phyloP scores from a whole-genome alignment of 2,888 invertebrate genomes.

The Platypus cylindrus region DNA sequence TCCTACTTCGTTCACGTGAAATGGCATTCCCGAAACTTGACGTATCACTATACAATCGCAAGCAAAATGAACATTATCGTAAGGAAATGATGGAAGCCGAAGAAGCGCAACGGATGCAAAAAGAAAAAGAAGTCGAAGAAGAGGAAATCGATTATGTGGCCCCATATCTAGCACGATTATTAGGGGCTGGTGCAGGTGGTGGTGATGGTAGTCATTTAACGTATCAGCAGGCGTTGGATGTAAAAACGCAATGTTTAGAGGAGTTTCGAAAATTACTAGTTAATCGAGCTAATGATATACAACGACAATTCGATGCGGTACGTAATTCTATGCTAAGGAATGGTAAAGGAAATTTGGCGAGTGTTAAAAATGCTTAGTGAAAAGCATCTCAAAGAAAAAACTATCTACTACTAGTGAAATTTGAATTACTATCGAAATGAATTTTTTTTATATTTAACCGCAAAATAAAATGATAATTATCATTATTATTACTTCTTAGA shows the following conservation, averaged over 20 bases:
- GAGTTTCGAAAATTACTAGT: constrained; percentile 54
- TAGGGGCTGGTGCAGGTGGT: no score
- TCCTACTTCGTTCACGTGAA: constrained; percentile 38
- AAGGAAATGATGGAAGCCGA: constrained; percentile 38
- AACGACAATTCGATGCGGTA: constrained; percentile 52
- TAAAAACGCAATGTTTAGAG: constrained; percentile 46
- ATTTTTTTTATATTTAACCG: neutral
- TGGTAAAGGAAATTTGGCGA: no score
- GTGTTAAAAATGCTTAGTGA: no score
- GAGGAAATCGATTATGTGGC: constrained; percentile 49
- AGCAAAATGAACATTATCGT: constrained; percentile 41
- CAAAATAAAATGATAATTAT: neutral
- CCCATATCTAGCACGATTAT: constrained; percentile 49
- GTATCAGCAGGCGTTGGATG: constrained; percentile 34
- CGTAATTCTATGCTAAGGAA: constrained; percentile 1
- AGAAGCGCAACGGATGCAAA: constrained; percentile 39
- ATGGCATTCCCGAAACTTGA: constrained; percentile 37
- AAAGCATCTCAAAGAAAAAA: no score
- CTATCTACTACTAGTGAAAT: no score
- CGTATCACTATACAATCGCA: constrained; percentile 42
- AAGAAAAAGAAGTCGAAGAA: constrained; percentile 48
- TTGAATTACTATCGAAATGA: no score
- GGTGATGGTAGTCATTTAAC: constrained; percentile 38
- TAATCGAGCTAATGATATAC: constrained; percentile 49
- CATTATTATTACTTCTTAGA: constrained; percentile 31